These are phyloP conservation scores for Sciaenops ocellatus DNA, from an alignment of 2,797 vertebrate genomes.

Conservation along the genomic window DNA sequence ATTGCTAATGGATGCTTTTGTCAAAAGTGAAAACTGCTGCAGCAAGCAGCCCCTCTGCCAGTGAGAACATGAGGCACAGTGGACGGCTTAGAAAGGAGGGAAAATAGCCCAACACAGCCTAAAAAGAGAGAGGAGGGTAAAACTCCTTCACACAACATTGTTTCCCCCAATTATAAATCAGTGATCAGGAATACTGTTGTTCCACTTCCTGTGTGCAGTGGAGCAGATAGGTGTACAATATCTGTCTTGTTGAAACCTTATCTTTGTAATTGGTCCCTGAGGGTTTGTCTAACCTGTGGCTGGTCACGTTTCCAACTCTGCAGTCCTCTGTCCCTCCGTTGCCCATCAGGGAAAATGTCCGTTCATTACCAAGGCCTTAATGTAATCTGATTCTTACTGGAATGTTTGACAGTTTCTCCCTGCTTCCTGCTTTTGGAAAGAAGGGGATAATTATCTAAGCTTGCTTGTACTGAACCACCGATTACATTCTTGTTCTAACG, in stretches of 20 bases:
- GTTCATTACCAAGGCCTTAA: slow-evolving; percentile 61
- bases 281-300: slow-evolving; percentile 73
- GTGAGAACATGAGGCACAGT: slow-evolving; percentile 9
- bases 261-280: slow-evolving; percentile 75
- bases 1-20: slow-evolving; percentile 58
- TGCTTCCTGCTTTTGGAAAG: slow-evolving; percentile 64
- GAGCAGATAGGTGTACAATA: slow-evolving; percentile 62
- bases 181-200: slow-evolving; percentile 65
- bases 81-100: slow-evolving; percentile 2
- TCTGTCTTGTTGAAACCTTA: slow-evolving; percentile 73
- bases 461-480: slow-evolving; percentile 45
- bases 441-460: slow-evolving; percentile 68
- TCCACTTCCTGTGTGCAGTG: slow-evolving; percentile 68
- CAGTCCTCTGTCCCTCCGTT: slow-evolving; percentile 27
- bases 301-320: slow-evolving; percentile 73
- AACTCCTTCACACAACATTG: slow-evolving; percentile 6
- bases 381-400: slow-evolving; percentile 76
- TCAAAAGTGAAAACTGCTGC: slow-evolving; percentile 59
- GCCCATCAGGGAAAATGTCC: slow-evolving; percentile 64
- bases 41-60: slow-evolving; percentile 31
- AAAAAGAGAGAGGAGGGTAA: background rate
- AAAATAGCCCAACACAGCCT: background rate
- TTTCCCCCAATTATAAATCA: slow-evolving; percentile 52
- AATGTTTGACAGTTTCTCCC: slow-evolving; percentile 74
- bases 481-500: slow-evolving; percentile 53